Evolutionary conservation across 1,140 invertebrate genomes (phyloP).

Genomic region (Micrasema longulum): DNA sequence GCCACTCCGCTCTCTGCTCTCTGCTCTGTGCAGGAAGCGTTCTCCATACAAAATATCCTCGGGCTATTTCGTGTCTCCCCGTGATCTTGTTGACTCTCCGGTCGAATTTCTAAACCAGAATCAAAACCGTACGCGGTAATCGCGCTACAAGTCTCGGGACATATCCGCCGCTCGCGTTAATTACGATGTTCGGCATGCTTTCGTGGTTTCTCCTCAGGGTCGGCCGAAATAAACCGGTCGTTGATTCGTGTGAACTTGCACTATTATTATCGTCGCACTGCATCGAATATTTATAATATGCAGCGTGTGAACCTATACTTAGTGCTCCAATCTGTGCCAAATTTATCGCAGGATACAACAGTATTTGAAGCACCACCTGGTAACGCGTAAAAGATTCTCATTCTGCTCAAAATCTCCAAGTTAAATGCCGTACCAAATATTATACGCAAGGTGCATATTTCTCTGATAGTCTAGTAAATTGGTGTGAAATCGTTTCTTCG

Average conservation of each 20-base stretch:
- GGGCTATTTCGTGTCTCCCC: slow-evolving; percentile 16
- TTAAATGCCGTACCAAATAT: no score
- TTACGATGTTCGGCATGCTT: background rate
- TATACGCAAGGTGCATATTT: no score
- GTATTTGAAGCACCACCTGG: no score
- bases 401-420: no score
- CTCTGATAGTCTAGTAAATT: no score
- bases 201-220: slow-evolving; percentile 14
- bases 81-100: slow-evolving; percentile 32
- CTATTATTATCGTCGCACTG: slow-evolving; percentile 30
- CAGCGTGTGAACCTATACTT: slow-evolving; percentile 28
- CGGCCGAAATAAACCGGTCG: slow-evolving; percentile 29
- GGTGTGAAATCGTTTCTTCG: no score
- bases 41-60: slow-evolving; percentile 31
- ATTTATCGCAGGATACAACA: background rate
- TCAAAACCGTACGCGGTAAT: background rate
- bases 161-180: no score
- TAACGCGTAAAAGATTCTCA: no score
- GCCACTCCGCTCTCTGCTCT: no score
- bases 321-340: slow-evolving; percentile 9
- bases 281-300: slow-evolving; percentile 26
- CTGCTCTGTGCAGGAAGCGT: slow-evolving; percentile 16
- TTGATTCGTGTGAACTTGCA: slow-evolving; percentile 33
- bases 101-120: background rate
- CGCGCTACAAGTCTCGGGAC: background rate